Evolutionary conservation across 2,888 invertebrate species (phyloP), one percentile per base, ranked within the genome.

Genomic region (Yponomeuta sedellus): DNA sequence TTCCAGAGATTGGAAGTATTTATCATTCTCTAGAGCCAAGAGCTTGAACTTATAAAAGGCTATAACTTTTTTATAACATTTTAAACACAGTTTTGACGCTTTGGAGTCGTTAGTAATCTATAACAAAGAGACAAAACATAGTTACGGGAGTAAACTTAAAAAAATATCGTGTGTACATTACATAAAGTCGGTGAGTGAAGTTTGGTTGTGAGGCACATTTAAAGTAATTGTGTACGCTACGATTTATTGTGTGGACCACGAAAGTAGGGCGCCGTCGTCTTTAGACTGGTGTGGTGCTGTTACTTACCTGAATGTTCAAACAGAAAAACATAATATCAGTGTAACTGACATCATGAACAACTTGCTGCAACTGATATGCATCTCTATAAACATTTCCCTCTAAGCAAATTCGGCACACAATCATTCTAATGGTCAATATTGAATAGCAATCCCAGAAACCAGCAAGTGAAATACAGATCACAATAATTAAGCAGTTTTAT

Each of bases 21-120:
- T 68, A 70, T 88, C 81, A 72, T 75, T 86, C 71, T 80, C 79
- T 68, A 81, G 68, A 57, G 85, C 88, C 69, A 80, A 68, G 22
- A 71, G 68, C 73, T 89, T 89, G 69, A 88, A 89, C 69, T 82
- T 75, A 67, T 84, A 75, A 70, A 81, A 86, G 16, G 77, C 71
- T 66, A 82, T 64, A 39, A 86, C 75, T 73, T 83, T 86, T 66
- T 70, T 78, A 69, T 74, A 84, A 71, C 89, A 89, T 73, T 81
- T 79, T 66, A 73, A 61, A 75, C 89, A 89, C 61, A 88, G 68
- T 67, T 83, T 85, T 71, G 78, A 78, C 70, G 74, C 61, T 69
- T 77, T 80, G 34, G 78, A 73, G 61, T 80, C 73, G 67, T 75
- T 65, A 19, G 70, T 68, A 20, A 87, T 71, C 88, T 88, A 67